Evolutionary conservation across 2,888 invertebrate species (phyloP).

Genomic region (Emmelina monodactyla): DNA sequence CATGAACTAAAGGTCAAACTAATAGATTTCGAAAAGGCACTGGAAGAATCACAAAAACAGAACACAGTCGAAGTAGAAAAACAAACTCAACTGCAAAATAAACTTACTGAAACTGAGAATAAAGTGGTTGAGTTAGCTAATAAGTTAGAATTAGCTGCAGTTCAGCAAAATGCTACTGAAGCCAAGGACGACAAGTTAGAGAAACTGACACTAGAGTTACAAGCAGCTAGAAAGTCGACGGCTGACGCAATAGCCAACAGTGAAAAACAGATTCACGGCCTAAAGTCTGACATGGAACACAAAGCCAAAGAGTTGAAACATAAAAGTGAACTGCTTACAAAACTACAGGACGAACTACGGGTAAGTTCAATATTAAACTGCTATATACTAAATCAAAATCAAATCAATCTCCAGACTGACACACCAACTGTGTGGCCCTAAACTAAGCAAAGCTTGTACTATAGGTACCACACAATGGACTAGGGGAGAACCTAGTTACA

Average conservation of each 20-base stretch:
- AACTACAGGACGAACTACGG: conserved; percentile 50
- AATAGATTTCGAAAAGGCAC: conserved; percentile 56
- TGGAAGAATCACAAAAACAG: conserved; percentile 42
- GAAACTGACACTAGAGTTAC: conserved; percentile 47
- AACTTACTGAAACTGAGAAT: conserved; percentile 40
- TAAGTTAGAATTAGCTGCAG: conserved; percentile 45
- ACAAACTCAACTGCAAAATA: conserved; percentile 39
- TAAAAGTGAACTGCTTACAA: conserved; percentile 40
- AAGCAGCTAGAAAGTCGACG: conserved; percentile 37
- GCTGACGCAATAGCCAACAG: conserved; percentile 38
- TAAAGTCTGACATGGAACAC: conserved; percentile 42
- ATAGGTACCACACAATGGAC: no score
- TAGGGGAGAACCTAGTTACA: no score
- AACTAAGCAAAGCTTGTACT: no score
- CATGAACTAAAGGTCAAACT: conserved; percentile 64
- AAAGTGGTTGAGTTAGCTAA: conserved; percentile 40
- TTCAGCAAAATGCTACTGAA: conserved; percentile 43
- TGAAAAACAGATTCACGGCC: conserved; percentile 38
- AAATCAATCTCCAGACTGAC: no score
- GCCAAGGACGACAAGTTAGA: conserved; percentile 51
- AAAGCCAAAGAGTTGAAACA: conserved; percentile 45
- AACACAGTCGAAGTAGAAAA: conserved; percentile 41
- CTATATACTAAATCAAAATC: conserved; percentile 2
- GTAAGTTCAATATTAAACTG: conserved; percentile 20
- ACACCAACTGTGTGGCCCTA: no score